Conservation (phyloP, 2,797 vertebrate genomes). For the Pachyuromys duprasi region DNA sequence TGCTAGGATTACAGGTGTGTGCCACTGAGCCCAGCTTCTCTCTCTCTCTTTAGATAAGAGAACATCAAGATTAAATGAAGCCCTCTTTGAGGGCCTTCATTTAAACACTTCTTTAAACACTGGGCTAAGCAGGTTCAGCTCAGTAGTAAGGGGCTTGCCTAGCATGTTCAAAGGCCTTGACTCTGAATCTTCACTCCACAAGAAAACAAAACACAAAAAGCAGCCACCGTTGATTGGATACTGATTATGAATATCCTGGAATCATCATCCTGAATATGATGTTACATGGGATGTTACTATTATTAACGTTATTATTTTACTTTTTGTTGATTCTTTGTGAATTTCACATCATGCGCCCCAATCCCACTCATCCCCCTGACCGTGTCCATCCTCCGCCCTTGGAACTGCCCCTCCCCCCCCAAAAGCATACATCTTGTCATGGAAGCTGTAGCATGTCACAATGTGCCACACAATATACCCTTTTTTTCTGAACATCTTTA, state of each 20-base stretch:
- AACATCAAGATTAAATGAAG: not conserved
- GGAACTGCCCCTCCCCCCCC: not conserved
- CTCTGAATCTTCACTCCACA: not conserved
- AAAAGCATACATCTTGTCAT: not conserved
- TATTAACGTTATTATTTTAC: not conserved
- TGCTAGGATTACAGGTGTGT: too few species aligned
- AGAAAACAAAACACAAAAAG: not conserved
- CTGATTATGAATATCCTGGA: not conserved
- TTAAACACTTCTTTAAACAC: not conserved
- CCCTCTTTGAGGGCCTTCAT: not conserved
- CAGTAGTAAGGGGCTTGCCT: not conserved
- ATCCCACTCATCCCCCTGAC: not conserved
- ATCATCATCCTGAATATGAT: not conserved
- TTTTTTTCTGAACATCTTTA: not conserved
- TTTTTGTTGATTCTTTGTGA: not conserved
- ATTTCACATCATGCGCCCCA: not conserved
- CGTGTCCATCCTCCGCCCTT: not conserved
- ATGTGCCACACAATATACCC: not conserved
- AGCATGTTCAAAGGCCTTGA: not conserved
- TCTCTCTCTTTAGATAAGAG: not conserved
- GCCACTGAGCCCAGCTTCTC: not conserved
- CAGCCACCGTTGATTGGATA: not conserved
- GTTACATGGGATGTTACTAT: not conserved
- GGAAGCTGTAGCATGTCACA: not conserved
- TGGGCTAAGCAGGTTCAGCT: not conserved